Evolutionary conservation across 30 jellyfish, hydroid and myxozoan species (phyloP).

Genomic region (Aurelia sp.): DNA sequence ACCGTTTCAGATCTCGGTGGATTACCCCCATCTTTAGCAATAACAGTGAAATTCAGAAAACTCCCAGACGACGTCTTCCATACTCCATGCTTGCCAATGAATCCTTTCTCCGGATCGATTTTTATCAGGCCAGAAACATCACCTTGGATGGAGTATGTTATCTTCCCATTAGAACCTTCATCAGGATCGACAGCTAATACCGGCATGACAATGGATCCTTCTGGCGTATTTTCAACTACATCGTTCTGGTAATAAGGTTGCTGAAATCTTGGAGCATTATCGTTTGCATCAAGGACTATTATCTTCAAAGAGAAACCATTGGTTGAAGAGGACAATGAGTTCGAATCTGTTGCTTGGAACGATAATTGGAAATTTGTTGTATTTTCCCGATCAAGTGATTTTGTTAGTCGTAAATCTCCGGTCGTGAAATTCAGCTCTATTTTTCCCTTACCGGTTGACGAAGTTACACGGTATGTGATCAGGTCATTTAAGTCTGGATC

Average conservation of each 20-base stretch:
- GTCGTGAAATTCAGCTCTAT: conserved; percentile 26
- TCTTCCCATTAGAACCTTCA: conserved; percentile 43
- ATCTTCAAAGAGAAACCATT: conserved; percentile 43
- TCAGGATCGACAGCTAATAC: conserved; percentile 69
- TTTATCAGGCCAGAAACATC: conserved; percentile 28
- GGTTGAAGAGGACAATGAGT: conserved; percentile 26
- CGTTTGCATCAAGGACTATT: conserved; percentile 61
- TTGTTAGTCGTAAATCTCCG: conserved; percentile 32
- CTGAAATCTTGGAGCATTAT: conserved; percentile 66
- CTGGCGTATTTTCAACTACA: conserved; percentile 76
- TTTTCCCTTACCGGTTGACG: neutral
- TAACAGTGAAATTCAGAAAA: conserved; percentile 46
- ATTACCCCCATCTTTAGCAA: conserved; percentile 58
- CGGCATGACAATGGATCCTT: conserved; percentile 58
- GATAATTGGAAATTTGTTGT: conserved; percentile 14
- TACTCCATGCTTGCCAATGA: conserved; percentile 52
- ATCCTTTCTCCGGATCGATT: conserved; percentile 51
- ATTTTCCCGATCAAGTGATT: conserved; percentile 60
- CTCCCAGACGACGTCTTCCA: conserved; percentile 53
- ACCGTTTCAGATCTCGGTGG: conserved; percentile 46
- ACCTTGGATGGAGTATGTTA: conserved; percentile 51
- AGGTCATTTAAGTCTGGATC: conserved; percentile 65
- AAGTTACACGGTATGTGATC: conserved; percentile 26
- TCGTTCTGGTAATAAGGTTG: conserved; percentile 47
- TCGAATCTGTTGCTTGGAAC: conserved; percentile 63